Base-by-base conservation (phyloP, 2,797 vertebrate species). In the Meriones psammophilus region DNA sequence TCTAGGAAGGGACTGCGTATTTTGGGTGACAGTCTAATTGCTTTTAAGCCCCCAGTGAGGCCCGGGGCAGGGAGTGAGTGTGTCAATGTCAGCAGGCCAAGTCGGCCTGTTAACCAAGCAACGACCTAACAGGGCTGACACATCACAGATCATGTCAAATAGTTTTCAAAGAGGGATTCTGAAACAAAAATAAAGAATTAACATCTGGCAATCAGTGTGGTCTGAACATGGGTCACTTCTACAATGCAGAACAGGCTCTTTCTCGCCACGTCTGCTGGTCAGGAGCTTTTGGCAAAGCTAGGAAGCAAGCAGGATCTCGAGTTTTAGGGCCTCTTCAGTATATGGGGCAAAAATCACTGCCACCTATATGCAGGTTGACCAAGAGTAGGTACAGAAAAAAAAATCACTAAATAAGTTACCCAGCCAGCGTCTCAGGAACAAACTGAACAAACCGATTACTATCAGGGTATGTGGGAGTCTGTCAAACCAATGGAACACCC, bases 21-120 rank as follows among this genome's bases (percentile, higher is more conserved):
- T 89, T 74, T 42, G 94, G 97, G 97, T 97, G 96, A 95, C 96
- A 97, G 94, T 97, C 88, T 96, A 94, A 94, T 97, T 97, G 93
- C 94, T 92, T 96, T 84, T 93, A 95, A 93, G 36, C 54, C 95
- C 90, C 91, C 94, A 88, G 96, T 97, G n/a, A 1, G 7, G 94
- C 97, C 89, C 64, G 3, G 10, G 92, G 71, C 91, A 95, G 77
- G 88, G 13, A n/a, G 71, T 14, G 88, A 84, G 88, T 33, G 77
- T 90, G 91, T 96, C 91, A 95, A 84, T 36, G 18, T 95, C 92
- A 93, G 91, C 96, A 95, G 95, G 94, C n/a, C 95, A 95, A 91
- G 42, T 69, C 84, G 97, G 95, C 92, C 83, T 84, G 80, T 71
- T 89, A 97, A 22, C 4, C 90, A 89, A 0, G 80, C 89, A 62